A percentile compares a stretch with the other conserved stretches of the same genome.
phyloP scores from a whole-genome alignment of 2,888 invertebrate species.

The Gasteruption jaculator region DNA sequence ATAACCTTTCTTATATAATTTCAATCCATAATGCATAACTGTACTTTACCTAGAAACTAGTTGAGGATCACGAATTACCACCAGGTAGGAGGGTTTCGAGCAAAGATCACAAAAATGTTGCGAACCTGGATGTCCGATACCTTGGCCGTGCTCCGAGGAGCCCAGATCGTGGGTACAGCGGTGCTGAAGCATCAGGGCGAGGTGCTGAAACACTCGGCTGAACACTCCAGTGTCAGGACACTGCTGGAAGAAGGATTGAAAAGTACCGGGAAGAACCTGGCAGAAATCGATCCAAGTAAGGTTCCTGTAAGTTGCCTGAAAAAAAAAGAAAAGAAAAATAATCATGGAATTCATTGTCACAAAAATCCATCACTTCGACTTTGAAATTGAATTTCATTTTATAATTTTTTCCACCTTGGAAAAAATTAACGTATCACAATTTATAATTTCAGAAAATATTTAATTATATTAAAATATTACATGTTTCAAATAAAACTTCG shows the following conservation, averaged over 20 bases:
- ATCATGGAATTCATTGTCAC: constrained; percentile 3
- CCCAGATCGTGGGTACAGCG: constrained; percentile 66
- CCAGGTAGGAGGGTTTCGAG: too few species aligned
- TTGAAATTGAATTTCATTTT: constrained; percentile 3
- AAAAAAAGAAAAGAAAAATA: neutral
- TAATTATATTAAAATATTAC: too few species aligned
- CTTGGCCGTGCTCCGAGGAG: constrained; percentile 64
- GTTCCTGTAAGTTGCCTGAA: constrained; percentile 44
- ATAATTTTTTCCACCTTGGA: too few species aligned
- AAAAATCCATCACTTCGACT: neutral
- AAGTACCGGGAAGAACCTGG: constrained; percentile 31
- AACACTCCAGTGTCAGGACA: constrained; percentile 66
- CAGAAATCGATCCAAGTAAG: constrained; percentile 45
- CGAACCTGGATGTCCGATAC: constrained; percentile 55
- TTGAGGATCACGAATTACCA: too few species aligned
- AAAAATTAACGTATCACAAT: too few species aligned
- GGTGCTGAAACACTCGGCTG: constrained; percentile 60
- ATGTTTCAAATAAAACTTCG: too few species aligned
- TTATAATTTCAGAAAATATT: too few species aligned
- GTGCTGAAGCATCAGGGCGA: constrained; percentile 64
- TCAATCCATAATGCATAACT: too few species aligned
- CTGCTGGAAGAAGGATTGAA: constrained; percentile 40
- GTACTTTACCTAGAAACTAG: too few species aligned
- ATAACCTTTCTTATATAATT: too few species aligned
- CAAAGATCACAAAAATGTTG: constrained; percentile 44